Evolutionary conservation across 2,113 vertebrate genomes (phyloP).

Genomic region (Stigmatopora argus): DNA sequence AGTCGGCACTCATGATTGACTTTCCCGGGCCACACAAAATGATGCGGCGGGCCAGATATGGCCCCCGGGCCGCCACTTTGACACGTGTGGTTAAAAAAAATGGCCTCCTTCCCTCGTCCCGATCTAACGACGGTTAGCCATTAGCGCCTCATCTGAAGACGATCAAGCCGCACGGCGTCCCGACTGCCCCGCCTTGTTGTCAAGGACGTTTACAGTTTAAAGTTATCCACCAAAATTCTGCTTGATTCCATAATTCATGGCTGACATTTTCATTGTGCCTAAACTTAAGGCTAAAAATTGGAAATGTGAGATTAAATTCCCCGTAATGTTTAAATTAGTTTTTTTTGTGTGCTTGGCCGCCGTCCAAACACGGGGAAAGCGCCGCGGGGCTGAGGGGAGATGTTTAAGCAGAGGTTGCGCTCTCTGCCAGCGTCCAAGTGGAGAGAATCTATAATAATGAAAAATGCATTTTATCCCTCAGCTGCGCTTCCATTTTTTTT

Average conservation of each 20-base stretch:
- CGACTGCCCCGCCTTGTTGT: slow-evolving; percentile 64
- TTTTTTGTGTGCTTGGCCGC: slow-evolving; percentile 77
- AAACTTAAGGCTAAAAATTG: slow-evolving; percentile 87
- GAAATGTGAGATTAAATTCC: slow-evolving; percentile 99
- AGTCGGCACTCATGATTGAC: too few species aligned
- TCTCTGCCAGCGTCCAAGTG: slow-evolving; percentile 75
- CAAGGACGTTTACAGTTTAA: slow-evolving; percentile 83
- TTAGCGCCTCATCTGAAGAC: slow-evolving; percentile 17
- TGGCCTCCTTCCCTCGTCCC: slow-evolving; percentile 7
- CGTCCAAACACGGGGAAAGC: slow-evolving; percentile 81
- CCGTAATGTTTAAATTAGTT: slow-evolving; percentile 97
- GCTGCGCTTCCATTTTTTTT: slow-evolving; percentile 50
- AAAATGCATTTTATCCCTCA: slow-evolving; percentile 67
- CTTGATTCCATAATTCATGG: slow-evolving; percentile 94
- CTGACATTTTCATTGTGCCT: slow-evolving; percentile 94
- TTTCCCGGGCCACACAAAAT: too few species aligned
- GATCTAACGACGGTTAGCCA: slow-evolving; percentile 36
- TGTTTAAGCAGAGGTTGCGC: slow-evolving; percentile 86
- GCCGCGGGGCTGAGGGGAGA: slow-evolving; percentile 85
- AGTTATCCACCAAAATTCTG: slow-evolving; percentile 82
- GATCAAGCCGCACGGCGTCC: slow-evolving; percentile 12
- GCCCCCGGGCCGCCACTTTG: too few species aligned
- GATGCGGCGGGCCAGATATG: too few species aligned
- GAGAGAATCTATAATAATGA: slow-evolving; percentile 70
- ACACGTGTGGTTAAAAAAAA: too few species aligned